Evolutionary conservation across 2,113 vertebrate species (phyloP).

Genomic region (Platichthys flesus): DNA sequence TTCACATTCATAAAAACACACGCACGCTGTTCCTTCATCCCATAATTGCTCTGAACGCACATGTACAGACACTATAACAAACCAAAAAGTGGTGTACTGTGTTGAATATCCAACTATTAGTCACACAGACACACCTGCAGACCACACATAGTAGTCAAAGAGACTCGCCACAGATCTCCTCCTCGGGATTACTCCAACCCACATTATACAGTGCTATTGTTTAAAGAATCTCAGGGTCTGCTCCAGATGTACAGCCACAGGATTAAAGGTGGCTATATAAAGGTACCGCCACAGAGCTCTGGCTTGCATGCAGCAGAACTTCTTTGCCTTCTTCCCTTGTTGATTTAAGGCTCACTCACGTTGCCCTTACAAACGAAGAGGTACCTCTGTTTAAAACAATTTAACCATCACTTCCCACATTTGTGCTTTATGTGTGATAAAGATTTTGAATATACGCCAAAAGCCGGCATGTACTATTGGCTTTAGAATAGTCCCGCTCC

Average conservation of each 20-base stretch:
- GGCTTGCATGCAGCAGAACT: not conserved
- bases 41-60: constrained; percentile 25
- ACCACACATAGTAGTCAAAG: constrained; percentile 44
- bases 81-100: constrained; percentile 26
- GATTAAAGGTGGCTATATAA: constrained; percentile 44
- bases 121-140: constrained; percentile 48
- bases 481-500: too few species aligned
- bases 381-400: too few species aligned
- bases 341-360: not conserved
- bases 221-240: constrained; percentile 15
- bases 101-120: constrained; percentile 29
- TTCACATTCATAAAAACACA: constrained; percentile 41
- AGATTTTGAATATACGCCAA: not conserved
- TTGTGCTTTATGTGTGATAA: not conserved
- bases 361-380: not conserved
- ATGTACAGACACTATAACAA: constrained; percentile 29
- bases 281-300: constrained; percentile 5
- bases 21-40: constrained; percentile 13
- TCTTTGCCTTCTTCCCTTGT: not conserved
- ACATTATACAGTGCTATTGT: constrained; percentile 1
- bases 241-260: not conserved
- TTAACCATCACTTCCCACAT: not conserved
- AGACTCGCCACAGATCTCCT: constrained; percentile 22
- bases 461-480: too few species aligned
- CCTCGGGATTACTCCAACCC: constrained; percentile 8